Evolutionary conservation across 2,888 invertebrate species (phyloP).

Genomic region (Allacma fusca): DNA sequence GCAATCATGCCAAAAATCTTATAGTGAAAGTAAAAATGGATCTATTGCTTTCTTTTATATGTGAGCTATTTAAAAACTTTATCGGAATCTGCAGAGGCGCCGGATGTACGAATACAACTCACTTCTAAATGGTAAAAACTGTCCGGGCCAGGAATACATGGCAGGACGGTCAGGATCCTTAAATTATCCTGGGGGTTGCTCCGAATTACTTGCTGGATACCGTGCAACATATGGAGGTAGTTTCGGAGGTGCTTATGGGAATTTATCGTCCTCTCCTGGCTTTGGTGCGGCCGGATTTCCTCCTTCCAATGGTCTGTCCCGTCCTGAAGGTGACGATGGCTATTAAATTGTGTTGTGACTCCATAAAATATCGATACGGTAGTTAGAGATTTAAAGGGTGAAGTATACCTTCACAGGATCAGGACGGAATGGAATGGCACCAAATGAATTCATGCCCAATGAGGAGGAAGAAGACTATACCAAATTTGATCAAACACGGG

Average conservation of each 20-base stretch:
- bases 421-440: background rate
- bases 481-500: constrained; percentile 46
- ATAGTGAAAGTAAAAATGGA: background rate
- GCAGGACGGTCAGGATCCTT: too few relatives aligned
- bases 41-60: background rate
- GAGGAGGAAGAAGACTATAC: constrained; percentile 34
- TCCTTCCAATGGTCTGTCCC: too few relatives aligned
- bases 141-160: too few relatives aligned
- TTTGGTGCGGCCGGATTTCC: too few relatives aligned
- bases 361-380: too few relatives aligned
- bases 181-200: background rate
- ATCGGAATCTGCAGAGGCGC: constrained; percentile 10
- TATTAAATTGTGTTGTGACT: too few relatives aligned
- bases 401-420: background rate
- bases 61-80: background rate
- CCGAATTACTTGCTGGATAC: background rate
- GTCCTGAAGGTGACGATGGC: too few relatives aligned
- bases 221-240: too few relatives aligned
- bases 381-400: too few relatives aligned
- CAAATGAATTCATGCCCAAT: background rate
- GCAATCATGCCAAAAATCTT: background rate
- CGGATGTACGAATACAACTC: constrained; percentile 16
- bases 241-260: too few relatives aligned
- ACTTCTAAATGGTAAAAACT: background rate
- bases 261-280: too few relatives aligned